Conservation (phyloP, 2,888 invertebrate genomes). For the Syrphus vitripennis region DNA sequence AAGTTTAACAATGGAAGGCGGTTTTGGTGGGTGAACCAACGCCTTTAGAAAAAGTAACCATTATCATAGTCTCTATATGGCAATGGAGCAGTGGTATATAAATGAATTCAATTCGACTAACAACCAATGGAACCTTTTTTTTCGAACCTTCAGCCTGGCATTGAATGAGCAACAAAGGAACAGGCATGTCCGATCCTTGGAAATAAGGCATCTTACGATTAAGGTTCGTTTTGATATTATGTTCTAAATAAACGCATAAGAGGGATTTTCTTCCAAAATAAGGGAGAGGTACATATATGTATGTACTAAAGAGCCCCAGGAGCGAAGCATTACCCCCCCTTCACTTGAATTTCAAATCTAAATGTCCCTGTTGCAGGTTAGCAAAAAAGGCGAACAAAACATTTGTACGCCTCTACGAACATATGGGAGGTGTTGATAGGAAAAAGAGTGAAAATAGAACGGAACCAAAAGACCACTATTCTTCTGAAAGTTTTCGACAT, state of each 20-base stretch:
- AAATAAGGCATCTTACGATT: constrained; percentile 60
- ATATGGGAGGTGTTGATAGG: constrained; percentile 21
- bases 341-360: constrained; percentile 58
- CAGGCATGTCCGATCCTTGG: constrained; percentile 54
- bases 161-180: constrained; percentile 60
- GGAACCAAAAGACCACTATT: constrained; percentile 52
- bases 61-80: neutral
- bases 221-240: constrained; percentile 59
- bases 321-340: constrained; percentile 29
- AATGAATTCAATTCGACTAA: constrained; percentile 40
- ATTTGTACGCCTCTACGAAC: constrained; percentile 48
- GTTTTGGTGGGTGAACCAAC: neutral
- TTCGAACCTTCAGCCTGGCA: no score
- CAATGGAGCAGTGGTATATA: constrained; percentile 36
- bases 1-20: neutral
- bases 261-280: neutral
- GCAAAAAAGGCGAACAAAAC: constrained; percentile 20
- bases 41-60: constrained; percentile 7
- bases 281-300: neutral
- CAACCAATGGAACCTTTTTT: constrained; percentile 35
- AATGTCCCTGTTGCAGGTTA: constrained; percentile 53
- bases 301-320: constrained; percentile 26
- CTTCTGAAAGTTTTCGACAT: constrained; percentile 65
- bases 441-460: constrained; percentile 32
- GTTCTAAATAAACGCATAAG: constrained; percentile 43